phyloP scores from a whole-genome alignment of 2,113 vertebrate species.

The Macaca fascicularis region DNA sequence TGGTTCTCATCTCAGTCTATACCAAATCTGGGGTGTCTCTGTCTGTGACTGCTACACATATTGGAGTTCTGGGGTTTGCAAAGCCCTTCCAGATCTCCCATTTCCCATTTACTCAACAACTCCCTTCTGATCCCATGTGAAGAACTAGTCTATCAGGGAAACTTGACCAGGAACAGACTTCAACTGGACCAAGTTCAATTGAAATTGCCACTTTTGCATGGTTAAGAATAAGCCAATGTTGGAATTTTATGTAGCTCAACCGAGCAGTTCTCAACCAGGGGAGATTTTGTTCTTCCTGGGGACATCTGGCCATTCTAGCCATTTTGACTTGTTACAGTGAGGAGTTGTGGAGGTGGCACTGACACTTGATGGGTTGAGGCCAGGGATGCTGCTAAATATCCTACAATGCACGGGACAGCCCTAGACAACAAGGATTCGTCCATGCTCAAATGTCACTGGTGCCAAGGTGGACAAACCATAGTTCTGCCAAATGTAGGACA shows the following conservation, averaged over 20 bases:
- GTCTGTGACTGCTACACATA: accelerated
- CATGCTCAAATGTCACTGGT: neutral
- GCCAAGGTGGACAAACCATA: accelerated
- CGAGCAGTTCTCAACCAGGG: neutral
- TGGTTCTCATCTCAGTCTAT: neutral
- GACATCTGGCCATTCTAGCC: neutral
- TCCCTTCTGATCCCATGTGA: neutral
- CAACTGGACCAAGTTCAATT: neutral
- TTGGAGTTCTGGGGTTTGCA: neutral
- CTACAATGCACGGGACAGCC: too few species aligned
- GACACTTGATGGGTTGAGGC: neutral
- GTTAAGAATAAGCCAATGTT: too few species aligned
- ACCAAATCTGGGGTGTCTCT: neutral
- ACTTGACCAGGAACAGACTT: too few species aligned
- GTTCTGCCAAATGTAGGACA: too few species aligned
- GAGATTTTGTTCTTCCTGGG: neutral
- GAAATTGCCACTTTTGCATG: neutral
- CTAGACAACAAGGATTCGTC: neutral
- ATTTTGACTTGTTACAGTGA: too few species aligned
- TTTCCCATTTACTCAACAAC: accelerated
- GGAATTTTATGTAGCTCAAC: neutral
- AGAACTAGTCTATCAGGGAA: neutral
- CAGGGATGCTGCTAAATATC: neutral
- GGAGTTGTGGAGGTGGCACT: neutral
- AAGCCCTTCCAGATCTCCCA: accelerated